Conservation (phyloP, 2,888 invertebrate species). For the Zelleria hepariella region DNA sequence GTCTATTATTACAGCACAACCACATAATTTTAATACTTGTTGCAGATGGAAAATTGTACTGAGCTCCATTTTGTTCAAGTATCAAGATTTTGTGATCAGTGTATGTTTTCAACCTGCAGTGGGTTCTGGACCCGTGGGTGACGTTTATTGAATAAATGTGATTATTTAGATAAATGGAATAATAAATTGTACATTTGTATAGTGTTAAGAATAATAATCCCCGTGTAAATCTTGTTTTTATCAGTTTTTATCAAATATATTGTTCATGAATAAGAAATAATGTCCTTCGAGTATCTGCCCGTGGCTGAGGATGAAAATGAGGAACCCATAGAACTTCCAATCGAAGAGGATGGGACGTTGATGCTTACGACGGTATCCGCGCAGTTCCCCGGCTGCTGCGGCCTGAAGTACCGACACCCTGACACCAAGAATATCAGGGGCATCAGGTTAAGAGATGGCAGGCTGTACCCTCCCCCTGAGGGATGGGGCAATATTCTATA, state of each 20-base stretch:
- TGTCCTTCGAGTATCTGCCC: conserved; percentile 81
- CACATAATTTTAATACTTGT: conserved; percentile 39
- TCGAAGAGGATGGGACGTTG: conserved; percentile 95
- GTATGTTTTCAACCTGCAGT: conserved; percentile 69
- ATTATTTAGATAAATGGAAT: conserved; percentile 64
- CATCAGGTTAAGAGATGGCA: conserved; percentile 91
- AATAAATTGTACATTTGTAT: conserved; percentile 64
- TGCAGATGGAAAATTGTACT: conserved; percentile 9
- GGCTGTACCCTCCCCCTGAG: conserved; percentile 88
- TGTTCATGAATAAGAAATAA: conserved; percentile 69
- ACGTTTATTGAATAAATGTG: conserved; percentile 49
- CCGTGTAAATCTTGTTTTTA: conserved; percentile 48
- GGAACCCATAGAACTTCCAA: conserved; percentile 97
- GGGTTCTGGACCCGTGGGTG: conserved; percentile 70
- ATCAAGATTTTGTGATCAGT: conserved; percentile 35
- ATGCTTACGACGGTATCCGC: conserved; percentile 94
- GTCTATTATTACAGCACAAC: conserved; percentile 42
- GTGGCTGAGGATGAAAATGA: conserved; percentile 98
- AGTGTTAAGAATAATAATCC: conserved; percentile 57
- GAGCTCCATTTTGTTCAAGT: conserved; percentile 23
- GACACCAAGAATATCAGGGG: conserved; percentile 92
- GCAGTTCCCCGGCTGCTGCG: conserved; percentile 97
- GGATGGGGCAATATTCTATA: conserved; percentile 89
- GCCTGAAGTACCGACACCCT: conserved; percentile 96
- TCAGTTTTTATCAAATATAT: conserved; percentile 43